These are phyloP conservation scores for Cyrtorhinus lividipennis DNA, from an alignment of 1,140 invertebrate species.

Conservation along the genomic window DNA sequence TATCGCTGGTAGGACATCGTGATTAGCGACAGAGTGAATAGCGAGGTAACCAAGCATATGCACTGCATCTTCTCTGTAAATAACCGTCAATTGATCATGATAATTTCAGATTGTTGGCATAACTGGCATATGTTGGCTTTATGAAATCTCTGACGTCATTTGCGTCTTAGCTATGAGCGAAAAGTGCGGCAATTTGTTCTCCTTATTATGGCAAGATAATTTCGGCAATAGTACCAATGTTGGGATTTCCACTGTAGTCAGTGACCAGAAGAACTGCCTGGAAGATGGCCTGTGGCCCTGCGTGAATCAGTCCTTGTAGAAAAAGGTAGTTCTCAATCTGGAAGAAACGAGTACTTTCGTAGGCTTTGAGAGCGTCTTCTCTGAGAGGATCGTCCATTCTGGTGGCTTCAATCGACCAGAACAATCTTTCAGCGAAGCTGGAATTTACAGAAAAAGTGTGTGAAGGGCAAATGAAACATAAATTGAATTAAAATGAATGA, in stretches of 20 bases:
- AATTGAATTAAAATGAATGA: background rate
- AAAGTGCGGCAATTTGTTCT: no score
- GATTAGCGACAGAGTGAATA: slow-evolving; percentile 14
- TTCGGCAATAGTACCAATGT: no score
- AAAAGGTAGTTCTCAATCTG: slow-evolving; percentile 24
- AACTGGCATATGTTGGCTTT: background rate
- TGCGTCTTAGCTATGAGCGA: no score
- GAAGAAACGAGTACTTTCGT: slow-evolving; percentile 9
- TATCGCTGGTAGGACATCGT: slow-evolving; percentile 20
- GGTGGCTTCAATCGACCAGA: slow-evolving; percentile 24
- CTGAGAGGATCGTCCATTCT: slow-evolving; percentile 12
- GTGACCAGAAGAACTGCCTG: slow-evolving; percentile 22
- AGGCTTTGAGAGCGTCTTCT: slow-evolving; percentile 23
- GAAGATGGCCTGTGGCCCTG: slow-evolving; percentile 25
- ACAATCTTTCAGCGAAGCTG: slow-evolving; percentile 24
- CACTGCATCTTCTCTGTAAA: slow-evolving; percentile 21
- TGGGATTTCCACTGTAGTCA: background rate
- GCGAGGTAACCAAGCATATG: slow-evolving; percentile 15
- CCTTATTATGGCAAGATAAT: no score
- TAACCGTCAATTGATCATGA: background rate
- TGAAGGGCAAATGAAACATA: background rate
- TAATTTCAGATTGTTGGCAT: background rate
- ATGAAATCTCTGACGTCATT: no score
- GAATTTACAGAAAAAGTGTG: no score
- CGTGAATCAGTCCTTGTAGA: slow-evolving; percentile 25